These are phyloP conservation scores for Caerostris darwini DNA, from an alignment of 1,140 invertebrate genomes.

Conservation along the genomic window DNA sequence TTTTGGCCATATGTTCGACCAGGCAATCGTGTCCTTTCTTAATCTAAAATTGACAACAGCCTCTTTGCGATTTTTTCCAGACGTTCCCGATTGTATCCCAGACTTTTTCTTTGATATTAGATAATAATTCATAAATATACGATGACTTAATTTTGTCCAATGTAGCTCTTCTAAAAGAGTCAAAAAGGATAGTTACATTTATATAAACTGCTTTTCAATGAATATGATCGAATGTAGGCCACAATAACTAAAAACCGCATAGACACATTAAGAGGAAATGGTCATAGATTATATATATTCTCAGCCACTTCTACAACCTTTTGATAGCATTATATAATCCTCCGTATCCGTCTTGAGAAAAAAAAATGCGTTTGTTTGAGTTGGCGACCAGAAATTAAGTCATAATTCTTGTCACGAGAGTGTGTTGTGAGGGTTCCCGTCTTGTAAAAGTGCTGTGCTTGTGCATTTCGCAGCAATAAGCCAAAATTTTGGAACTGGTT, in stretches of 20 bases:
- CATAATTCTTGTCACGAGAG: background rate
- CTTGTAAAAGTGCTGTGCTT: background rate
- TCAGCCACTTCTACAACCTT: constrained; percentile 18
- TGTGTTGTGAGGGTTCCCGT: background rate
- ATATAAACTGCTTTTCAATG: too few species aligned
- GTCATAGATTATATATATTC: constrained; percentile 57
- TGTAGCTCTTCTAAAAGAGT: too few species aligned
- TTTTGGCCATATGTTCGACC: too few species aligned
- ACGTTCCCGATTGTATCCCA: too few species aligned
- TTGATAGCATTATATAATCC: background rate
- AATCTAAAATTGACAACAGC: too few species aligned
- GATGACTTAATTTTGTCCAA: too few species aligned
- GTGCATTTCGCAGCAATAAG: background rate
- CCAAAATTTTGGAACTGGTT: background rate
- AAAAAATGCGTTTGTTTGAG: constrained; percentile 19
- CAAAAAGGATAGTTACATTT: too few species aligned
- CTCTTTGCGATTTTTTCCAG: too few species aligned
- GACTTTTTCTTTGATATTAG: too few species aligned
- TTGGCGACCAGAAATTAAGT: constrained; percentile 46
- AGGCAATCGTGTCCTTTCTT: too few species aligned
- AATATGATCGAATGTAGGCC: constrained; percentile 3
- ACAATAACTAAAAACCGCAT: constrained; percentile 43
- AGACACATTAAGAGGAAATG: constrained; percentile 68
- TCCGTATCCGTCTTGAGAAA: background rate
- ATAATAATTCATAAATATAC: too few species aligned